These are phyloP conservation scores for Limonius californicus DNA, from an alignment of 1,140 invertebrate genomes.

Conservation along the genomic window DNA sequence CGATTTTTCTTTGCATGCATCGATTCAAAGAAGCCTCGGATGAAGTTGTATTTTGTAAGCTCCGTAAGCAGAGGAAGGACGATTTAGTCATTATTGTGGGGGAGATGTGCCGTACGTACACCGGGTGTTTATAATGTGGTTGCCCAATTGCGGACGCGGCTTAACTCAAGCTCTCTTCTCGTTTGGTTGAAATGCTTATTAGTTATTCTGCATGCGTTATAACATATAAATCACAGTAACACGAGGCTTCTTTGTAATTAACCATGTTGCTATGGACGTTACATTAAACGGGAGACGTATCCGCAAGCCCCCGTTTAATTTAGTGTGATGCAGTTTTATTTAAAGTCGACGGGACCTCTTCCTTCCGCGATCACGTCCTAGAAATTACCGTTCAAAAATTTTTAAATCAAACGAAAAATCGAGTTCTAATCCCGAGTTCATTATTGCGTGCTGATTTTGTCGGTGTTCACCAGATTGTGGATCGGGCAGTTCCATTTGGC, in stretches of 20 bases:
- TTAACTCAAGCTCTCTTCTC: constrained; percentile 27
- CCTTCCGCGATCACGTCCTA: no score
- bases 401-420: constrained; percentile 6
- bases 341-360: no score
- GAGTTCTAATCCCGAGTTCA: background rate
- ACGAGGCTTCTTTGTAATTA: constrained; percentile 12
- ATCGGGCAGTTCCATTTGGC: constrained; percentile 9
- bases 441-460: constrained; percentile 2
- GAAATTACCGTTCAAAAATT: background rate
- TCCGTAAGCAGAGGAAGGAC: background rate
- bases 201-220: constrained; percentile 39
- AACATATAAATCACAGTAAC: constrained; percentile 32
- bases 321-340: background rate
- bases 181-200: constrained; percentile 36
- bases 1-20: background rate
- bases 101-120: constrained; percentile 23
- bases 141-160: constrained; percentile 31
- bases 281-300: background rate
- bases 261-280: background rate
- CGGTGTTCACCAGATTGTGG: constrained; percentile 7
- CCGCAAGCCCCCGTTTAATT: background rate
- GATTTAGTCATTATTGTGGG: constrained; percentile 20
- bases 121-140: constrained; percentile 41
- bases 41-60: background rate
- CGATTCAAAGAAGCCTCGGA: background rate